Conservation (phyloP, 2,113 vertebrate genomes). For the Amblyornis subalaris region DNA sequence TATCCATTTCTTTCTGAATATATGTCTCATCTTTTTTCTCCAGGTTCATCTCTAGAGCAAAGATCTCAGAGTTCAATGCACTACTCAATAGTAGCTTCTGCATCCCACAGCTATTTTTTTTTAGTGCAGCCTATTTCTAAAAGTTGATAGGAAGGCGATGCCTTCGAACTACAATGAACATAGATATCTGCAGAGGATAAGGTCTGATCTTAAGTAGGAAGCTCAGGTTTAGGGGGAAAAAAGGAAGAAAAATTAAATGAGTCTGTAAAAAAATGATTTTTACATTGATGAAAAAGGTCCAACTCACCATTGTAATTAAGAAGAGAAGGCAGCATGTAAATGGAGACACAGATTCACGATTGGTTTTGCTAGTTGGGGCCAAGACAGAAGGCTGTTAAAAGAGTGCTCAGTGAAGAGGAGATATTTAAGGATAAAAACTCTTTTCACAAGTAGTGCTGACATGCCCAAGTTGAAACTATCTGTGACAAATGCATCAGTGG, state of each 20-base stretch:
- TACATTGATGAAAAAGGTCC: neutral
- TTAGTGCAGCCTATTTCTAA: neutral
- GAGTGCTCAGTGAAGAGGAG: neutral
- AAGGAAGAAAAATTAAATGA: neutral
- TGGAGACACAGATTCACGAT: neutral
- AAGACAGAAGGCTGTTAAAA: neutral
- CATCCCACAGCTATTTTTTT: neutral
- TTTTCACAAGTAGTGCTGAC: neutral
- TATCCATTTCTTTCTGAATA: slow-evolving; percentile 45
- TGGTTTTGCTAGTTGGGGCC: neutral
- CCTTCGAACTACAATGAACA: neutral
- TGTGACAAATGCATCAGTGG: neutral
- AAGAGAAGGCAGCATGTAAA: neutral
- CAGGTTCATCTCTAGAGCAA: slow-evolving; percentile 53
- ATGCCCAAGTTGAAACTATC: neutral
- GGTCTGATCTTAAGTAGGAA: neutral
- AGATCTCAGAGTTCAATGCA: slow-evolving; percentile 38
- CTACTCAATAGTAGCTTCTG: neutral
- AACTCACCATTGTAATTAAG: neutral
- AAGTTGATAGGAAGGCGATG: neutral
- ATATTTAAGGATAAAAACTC: neutral
- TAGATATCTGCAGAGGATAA: neutral
- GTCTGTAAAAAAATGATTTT: neutral
- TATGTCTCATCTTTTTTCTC: slow-evolving; percentile 15
- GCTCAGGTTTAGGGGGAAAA: neutral